phyloP scores from a whole-genome alignment of 2,113 vertebrate genomes.

The Cyphomyrus plagiostoma region DNA sequence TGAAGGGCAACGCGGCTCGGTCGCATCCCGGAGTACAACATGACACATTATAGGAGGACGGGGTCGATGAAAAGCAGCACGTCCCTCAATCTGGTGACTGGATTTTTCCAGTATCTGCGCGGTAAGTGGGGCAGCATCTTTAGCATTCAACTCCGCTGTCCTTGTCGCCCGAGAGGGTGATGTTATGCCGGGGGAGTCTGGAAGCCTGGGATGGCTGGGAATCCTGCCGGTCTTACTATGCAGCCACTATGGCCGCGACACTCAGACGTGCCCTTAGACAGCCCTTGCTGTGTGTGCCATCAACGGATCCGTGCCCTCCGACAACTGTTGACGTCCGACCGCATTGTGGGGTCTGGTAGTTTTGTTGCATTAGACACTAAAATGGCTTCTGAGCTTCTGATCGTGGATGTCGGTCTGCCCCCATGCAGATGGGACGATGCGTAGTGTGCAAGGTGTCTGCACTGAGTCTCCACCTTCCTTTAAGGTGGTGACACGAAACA shows the following conservation, averaged over 20 bases:
- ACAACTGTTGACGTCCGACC: not conserved
- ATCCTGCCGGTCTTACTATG: not conserved
- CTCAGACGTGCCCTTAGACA: not conserved
- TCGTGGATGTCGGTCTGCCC: not conserved
- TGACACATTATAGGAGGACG: slow-evolving; percentile 67
- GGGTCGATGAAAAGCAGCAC: slow-evolving; percentile 59
- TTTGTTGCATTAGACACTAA: not conserved
- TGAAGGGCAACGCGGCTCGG: slow-evolving; percentile 46
- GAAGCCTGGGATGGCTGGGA: not conserved
- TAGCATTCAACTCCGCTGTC: not conserved
- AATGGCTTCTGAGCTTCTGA: slow-evolving; percentile 8
- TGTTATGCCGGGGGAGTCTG: slow-evolving; percentile 4
- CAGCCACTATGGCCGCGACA: not conserved
- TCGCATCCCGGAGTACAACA: slow-evolving; percentile 49
- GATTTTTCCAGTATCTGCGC: slow-evolving; percentile 67
- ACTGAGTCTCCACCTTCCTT: not conserved
- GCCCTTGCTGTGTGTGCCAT: not conserved
- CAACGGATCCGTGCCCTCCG: not conserved
- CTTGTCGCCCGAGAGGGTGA: not conserved
- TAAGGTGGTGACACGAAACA: not conserved
- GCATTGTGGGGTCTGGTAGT: not conserved
- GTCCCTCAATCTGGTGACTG: slow-evolving; percentile 66
- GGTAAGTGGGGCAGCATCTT: slow-evolving; percentile 68
- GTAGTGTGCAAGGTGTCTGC: not conserved
- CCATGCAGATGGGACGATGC: not conserved